A percentile compares a stretch with the other conserved stretches of the same genome.
Conservation (phyloP, 2,888 invertebrate species). For the Leptopilina drosophilae region DNA sequence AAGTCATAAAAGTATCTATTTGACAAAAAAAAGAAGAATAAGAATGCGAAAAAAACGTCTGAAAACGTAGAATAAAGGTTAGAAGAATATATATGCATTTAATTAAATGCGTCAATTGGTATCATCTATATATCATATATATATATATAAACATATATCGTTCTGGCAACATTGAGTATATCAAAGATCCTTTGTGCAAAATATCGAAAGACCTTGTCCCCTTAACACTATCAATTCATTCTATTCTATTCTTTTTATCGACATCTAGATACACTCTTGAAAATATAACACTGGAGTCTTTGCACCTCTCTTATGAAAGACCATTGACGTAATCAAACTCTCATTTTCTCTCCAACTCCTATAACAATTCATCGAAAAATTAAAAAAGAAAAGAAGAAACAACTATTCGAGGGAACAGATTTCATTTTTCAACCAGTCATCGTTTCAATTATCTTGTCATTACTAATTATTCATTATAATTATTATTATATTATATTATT, state of each 20-base stretch:
- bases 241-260: constrained; percentile 29
- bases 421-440: background rate
- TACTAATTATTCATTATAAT: no score
- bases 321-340: constrained; percentile 18
- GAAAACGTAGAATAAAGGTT: background rate
- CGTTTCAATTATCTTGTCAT: no score
- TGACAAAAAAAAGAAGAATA: background rate
- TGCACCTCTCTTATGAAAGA: constrained; percentile 26
- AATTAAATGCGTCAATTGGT: constrained; percentile 9
- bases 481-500: no score
- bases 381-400: background rate
- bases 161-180: background rate
- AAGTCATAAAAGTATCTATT: constrained; percentile 22
- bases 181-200: constrained; percentile 15
- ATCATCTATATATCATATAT: background rate
- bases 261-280: constrained; percentile 28
- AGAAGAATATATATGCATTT: background rate
- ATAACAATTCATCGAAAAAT: background rate
- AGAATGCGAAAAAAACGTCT: background rate
- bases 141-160: background rate
- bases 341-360: background rate
- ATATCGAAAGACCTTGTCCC: constrained; percentile 37
- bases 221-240: constrained; percentile 26
- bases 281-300: constrained; percentile 36
- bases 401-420: background rate